Conservation (phyloP, 2,888 invertebrate genomes). For the Tipula vernalis region DNA sequence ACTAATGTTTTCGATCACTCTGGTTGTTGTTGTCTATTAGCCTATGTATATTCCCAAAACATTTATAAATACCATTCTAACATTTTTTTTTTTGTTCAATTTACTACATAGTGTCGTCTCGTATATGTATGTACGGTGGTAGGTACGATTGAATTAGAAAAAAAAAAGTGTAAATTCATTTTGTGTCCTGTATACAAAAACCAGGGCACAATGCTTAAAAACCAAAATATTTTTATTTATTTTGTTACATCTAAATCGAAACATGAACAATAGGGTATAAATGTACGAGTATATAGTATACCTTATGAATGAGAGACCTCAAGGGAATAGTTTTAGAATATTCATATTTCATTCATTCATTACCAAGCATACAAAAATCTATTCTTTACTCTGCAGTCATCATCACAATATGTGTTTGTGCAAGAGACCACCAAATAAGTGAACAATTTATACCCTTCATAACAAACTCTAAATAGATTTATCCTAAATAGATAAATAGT, state of each 20-base stretch:
- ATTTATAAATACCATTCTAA: neutral
- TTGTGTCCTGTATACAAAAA: neutral
- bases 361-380: neutral
- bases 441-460: neutral
- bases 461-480: neutral
- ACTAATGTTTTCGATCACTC: neutral
- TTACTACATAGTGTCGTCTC: neutral
- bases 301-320: neutral
- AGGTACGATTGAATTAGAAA: neutral
- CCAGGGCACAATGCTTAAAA: neutral
- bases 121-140: neutral
- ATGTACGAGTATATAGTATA: neutral
- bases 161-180: neutral
- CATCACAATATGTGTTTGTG: neutral
- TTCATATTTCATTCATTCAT: neutral
- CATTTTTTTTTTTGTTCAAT: neutral
- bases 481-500: neutral
- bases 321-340: neutral
- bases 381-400: neutral
- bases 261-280: neutral
- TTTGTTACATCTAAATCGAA: conserved; percentile 4
- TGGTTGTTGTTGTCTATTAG: neutral
- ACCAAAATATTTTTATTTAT: neutral
- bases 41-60: neutral
- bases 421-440: neutral